phyloP scores from a whole-genome alignment of 2,113 vertebrate genomes.

The Grantiella picta region DNA sequence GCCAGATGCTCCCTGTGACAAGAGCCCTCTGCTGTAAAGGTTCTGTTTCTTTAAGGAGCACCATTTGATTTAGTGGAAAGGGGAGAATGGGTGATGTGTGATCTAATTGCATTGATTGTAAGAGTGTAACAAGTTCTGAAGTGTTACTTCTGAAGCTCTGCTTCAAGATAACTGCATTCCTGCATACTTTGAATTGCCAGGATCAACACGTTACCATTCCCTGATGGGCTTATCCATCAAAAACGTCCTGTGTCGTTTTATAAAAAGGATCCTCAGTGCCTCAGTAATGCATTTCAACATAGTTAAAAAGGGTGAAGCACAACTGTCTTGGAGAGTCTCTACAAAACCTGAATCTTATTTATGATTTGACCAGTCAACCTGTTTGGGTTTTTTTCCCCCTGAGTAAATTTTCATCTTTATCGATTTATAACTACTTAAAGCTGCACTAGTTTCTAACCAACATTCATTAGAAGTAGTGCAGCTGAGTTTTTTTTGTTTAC shows the following conservation, averaged over 20 bases:
- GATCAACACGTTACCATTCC: neutral
- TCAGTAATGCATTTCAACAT: neutral
- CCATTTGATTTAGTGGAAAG: neutral
- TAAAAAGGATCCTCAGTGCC: neutral
- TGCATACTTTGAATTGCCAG: neutral
- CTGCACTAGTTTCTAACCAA: neutral
- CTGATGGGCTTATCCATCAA: neutral
- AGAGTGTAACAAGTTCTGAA: neutral
- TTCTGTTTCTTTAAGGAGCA: neutral
- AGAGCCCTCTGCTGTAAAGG: neutral
- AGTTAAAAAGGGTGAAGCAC: neutral
- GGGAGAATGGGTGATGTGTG: neutral
- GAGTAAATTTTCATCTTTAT: neutral
- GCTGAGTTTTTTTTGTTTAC: neutral
- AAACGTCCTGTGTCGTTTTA: neutral
- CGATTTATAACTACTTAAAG: neutral
- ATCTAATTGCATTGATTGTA: neutral
- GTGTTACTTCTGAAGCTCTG: neutral
- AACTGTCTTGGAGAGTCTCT: neutral
- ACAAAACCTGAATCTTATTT: neutral
- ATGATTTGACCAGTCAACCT: neutral
- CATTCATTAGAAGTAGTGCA: neutral
- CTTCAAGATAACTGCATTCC: neutral
- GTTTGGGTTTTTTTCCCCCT: neutral
- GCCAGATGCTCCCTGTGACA: neutral